These are phyloP conservation scores for Apodemia mormo DNA, from an alignment of 2,888 invertebrate genomes.

Conservation along the genomic window DNA sequence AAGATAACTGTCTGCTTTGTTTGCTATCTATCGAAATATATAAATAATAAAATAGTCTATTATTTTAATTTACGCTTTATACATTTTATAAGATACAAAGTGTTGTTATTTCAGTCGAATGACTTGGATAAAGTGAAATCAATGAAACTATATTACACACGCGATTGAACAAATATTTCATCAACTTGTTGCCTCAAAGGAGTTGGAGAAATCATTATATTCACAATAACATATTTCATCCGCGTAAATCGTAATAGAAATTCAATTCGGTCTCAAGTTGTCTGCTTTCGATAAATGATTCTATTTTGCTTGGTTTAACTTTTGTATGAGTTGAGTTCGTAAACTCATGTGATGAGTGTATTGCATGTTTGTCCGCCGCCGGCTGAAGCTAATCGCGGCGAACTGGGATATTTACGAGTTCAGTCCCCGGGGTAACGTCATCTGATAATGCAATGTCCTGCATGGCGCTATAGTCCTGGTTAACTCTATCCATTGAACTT, in stretches of 20 bases:
- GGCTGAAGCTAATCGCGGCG: constrained; percentile 59
- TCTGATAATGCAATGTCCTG: constrained; percentile 58
- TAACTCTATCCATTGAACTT: not conserved
- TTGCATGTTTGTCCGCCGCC: constrained; percentile 46
- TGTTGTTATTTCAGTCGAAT: constrained; percentile 74
- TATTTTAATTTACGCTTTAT: too few relatives aligned
- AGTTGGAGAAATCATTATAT: constrained; percentile 61
- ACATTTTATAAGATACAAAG: too few relatives aligned
- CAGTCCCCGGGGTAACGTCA: constrained; percentile 58
- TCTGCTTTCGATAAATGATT: constrained; percentile 25
- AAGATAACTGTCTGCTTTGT: too few relatives aligned
- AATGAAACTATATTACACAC: constrained; percentile 78
- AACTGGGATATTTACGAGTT: constrained; percentile 58
- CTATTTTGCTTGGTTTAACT: constrained; percentile 35
- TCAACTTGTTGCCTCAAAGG: constrained; percentile 74
- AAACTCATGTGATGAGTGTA: constrained; percentile 27
- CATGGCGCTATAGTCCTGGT: constrained; percentile 14
- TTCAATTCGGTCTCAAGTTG: constrained; percentile 34
- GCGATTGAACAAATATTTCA: constrained; percentile 78
- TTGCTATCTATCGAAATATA: too few relatives aligned
- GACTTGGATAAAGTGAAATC: constrained; percentile 75
- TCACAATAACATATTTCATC: constrained; percentile 51
- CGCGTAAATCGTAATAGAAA: constrained; percentile 53
- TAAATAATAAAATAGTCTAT: too few relatives aligned
- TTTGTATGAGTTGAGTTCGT: constrained; percentile 28